Evolutionary conservation across 2,113 vertebrate species (phyloP).

Genomic region (Holacanthus passer): DNA sequence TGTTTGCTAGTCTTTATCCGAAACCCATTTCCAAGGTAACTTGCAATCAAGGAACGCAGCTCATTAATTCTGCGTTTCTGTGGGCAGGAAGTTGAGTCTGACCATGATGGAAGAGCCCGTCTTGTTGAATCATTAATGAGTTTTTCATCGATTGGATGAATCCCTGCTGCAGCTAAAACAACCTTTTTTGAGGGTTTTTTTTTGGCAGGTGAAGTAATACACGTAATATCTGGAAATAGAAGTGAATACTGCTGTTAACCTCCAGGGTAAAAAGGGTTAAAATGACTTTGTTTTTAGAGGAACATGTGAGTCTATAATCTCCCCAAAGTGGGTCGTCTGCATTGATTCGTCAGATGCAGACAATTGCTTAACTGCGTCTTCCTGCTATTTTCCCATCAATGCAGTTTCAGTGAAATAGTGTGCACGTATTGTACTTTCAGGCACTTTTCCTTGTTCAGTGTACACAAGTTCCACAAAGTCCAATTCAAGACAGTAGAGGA

Average conservation of each 20-base stretch:
- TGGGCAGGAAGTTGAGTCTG: slow-evolving; percentile 56
- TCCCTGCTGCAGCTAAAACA: slow-evolving; percentile 26
- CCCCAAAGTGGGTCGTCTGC: not conserved
- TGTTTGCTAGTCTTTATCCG: slow-evolving; percentile 24
- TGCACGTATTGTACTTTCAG: not conserved
- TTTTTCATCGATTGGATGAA: slow-evolving; percentile 66
- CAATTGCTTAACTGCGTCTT: not conserved
- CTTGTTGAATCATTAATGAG: slow-evolving; percentile 79
- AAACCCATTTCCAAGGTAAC: slow-evolving; percentile 36
- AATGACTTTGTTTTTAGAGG: slow-evolving; percentile 6
- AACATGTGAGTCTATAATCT: slow-evolving; percentile 18
- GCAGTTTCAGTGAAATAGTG: slow-evolving; percentile 10
- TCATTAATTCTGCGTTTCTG: slow-evolving; percentile 33
- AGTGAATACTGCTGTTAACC: not conserved
- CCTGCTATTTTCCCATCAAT: slow-evolving; percentile 11
- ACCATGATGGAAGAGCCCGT: slow-evolving; percentile 61
- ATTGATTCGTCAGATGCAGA: slow-evolving; percentile 41
- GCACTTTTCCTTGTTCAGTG: slow-evolving; percentile 1
- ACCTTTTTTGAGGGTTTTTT: not conserved
- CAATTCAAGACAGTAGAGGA: slow-evolving; percentile 27
- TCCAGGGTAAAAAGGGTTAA: not conserved
- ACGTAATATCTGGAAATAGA: not conserved
- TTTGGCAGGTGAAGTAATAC: slow-evolving; percentile 7
- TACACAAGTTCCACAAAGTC: slow-evolving; percentile 16
- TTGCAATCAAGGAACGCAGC: slow-evolving; percentile 28